These are phyloP conservation scores for Noctua comes DNA, from an alignment of 2,888 invertebrate species.

Conservation along the genomic window DNA sequence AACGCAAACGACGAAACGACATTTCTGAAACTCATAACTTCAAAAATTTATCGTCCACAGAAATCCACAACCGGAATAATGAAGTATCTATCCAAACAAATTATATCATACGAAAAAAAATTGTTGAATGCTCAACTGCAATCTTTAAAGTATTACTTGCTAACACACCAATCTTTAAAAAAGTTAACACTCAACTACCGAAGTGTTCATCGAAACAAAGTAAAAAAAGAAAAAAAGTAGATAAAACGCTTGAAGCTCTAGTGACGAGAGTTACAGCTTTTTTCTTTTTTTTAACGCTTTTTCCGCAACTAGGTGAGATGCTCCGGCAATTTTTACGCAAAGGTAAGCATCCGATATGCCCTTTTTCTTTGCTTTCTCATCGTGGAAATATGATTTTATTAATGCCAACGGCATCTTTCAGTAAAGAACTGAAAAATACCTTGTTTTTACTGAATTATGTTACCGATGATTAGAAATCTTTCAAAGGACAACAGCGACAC, in stretches of 20 bases:
- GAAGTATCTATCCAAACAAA: no score
- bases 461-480: no score
- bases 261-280: slow-evolving; percentile 9
- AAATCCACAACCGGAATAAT: no score
- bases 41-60: no score
- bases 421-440: background rate
- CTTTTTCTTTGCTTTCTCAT: background rate
- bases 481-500: no score
- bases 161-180: background rate
- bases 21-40: no score
- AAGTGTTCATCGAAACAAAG: slow-evolving; percentile 1
- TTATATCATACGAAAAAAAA: no score
- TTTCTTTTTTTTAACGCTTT: slow-evolving; percentile 36
- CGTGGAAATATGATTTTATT: slow-evolving; percentile 5
- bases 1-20: no score
- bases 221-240: background rate
- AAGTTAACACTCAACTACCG: background rate
- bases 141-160: background rate
- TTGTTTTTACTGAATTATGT: no score
- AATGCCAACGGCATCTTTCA: background rate
- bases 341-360: slow-evolving; percentile 37
- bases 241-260: slow-evolving; percentile 5
- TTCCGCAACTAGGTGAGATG: slow-evolving; percentile 23
- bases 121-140: background rate
- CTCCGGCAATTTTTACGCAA: slow-evolving; percentile 35